These are phyloP conservation scores for Recurvirostra avosetta DNA, from an alignment of 2,113 vertebrate species.

Conservation along the genomic window DNA sequence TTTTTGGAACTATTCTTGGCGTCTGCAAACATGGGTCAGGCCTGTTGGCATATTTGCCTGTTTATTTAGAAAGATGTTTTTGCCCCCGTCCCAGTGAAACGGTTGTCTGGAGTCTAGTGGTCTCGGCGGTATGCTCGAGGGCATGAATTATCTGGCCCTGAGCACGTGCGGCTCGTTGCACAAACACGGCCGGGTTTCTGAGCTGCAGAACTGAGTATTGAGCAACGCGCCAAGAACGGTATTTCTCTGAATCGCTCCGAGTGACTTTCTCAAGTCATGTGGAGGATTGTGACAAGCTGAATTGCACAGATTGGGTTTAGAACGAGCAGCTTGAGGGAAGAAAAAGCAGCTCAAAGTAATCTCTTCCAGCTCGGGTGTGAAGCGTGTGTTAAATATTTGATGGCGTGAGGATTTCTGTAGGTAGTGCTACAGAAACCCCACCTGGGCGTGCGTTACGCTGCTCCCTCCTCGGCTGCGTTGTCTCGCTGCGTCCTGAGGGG, in stretches of 20 bases:
- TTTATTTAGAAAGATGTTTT: not conserved
- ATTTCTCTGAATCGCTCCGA: accelerated
- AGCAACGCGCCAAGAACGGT: not conserved
- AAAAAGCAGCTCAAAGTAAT: not conserved
- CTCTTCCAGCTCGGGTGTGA: too few relatives aligned
- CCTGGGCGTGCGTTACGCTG: accelerated
- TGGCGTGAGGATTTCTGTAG: accelerated
- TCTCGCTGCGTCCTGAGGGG: accelerated
- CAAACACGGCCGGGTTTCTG: not conserved
- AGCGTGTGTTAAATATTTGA: accelerated
- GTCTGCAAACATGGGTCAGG: not conserved
- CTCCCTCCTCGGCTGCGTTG: accelerated
- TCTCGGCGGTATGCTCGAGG: accelerated
- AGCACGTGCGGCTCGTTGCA: not conserved
- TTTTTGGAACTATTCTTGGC: not conserved
- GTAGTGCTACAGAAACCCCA: not conserved
- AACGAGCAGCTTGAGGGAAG: not conserved
- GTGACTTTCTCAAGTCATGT: accelerated
- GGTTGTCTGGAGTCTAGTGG: not conserved
- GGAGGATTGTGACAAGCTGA: not conserved
- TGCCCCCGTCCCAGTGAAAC: not conserved
- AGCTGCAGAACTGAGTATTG: not conserved
- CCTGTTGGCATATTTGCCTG: not conserved
- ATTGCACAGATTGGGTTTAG: not conserved
- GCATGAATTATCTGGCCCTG: not conserved